Conservation (phyloP, 2,113 vertebrate genomes). For the Crotophaga sulcirostris region DNA sequence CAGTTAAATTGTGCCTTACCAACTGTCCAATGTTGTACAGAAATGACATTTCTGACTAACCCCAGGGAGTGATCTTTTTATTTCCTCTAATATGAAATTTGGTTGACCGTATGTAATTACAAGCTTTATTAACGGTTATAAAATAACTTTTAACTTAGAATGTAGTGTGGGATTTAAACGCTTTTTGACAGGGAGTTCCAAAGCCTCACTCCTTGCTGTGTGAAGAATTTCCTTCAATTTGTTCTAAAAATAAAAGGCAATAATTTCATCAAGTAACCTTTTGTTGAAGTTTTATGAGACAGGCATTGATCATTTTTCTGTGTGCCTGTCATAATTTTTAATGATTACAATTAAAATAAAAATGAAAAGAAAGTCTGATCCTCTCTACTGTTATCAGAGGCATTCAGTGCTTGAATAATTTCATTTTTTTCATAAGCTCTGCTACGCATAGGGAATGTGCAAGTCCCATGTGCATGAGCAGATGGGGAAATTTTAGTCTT, state of each 20-base stretch:
- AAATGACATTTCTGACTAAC: not conserved
- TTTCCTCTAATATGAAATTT: not conserved
- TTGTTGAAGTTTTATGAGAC: not conserved
- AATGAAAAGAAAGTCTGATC: not conserved
- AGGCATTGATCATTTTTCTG: not conserved
- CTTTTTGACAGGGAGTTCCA: not conserved
- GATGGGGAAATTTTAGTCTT: slow-evolving; percentile 11
- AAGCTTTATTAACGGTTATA: not conserved
- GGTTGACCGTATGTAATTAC: not conserved
- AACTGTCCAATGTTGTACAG: not conserved
- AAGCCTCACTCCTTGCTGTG: not conserved
- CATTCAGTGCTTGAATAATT: not conserved
- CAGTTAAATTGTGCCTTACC: not conserved
- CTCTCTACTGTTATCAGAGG: not conserved
- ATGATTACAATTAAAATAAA: slow-evolving; percentile 24
- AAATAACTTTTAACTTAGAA: not conserved
- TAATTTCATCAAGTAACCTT: slow-evolving; percentile 29
- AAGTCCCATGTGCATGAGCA: slow-evolving; percentile 30
- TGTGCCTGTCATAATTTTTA: slow-evolving; percentile 4
- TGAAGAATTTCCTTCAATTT: not conserved
- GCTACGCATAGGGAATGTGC: not conserved
- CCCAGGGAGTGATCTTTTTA: not conserved
- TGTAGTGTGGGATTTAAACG: not conserved
- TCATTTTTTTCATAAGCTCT: not conserved
- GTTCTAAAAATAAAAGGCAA: slow-evolving; percentile 15